phyloP scores from a whole-genome alignment of 1,140 invertebrate species.

The Cotesia glomerata region DNA sequence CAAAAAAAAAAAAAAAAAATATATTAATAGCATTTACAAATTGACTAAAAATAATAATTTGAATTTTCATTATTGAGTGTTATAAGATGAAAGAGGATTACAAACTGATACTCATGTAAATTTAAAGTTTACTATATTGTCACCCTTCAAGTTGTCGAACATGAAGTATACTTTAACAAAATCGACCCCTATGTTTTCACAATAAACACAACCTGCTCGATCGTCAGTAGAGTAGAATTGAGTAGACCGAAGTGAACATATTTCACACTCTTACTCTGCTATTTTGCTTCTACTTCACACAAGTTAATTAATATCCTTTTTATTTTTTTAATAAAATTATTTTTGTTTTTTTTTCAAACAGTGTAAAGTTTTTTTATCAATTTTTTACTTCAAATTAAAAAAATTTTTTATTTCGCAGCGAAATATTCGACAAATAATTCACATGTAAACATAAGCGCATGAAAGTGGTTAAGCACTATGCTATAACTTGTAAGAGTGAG shows the following conservation, averaged over 20 bases:
- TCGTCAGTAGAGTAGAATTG: conserved; percentile 20
- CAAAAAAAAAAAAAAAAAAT: background rate
- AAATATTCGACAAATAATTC: background rate
- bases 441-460: conserved; percentile 13
- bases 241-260: conserved; percentile 3
- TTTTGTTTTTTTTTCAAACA: background rate
- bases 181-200: conserved; percentile 49
- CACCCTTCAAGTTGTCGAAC: conserved; percentile 1
- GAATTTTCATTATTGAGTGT: too few species aligned
- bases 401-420: background rate
- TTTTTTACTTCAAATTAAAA: background rate
- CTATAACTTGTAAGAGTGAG: conserved; percentile 24
- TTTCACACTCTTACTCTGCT: conserved; percentile 4
- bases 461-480: conserved; percentile 24
- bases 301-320: background rate
- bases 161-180: conserved; percentile 8
- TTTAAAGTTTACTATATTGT: background rate
- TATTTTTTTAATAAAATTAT: too few species aligned
- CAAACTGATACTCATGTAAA: background rate
- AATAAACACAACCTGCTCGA: conserved; percentile 60
- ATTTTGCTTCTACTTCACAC: background rate
- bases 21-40: background rate
- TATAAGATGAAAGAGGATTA: too few species aligned
- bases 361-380: background rate
- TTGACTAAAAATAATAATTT: background rate